Conservation (phyloP, 1,140 invertebrate genomes). For the Leptoteleia sp. region DNA sequence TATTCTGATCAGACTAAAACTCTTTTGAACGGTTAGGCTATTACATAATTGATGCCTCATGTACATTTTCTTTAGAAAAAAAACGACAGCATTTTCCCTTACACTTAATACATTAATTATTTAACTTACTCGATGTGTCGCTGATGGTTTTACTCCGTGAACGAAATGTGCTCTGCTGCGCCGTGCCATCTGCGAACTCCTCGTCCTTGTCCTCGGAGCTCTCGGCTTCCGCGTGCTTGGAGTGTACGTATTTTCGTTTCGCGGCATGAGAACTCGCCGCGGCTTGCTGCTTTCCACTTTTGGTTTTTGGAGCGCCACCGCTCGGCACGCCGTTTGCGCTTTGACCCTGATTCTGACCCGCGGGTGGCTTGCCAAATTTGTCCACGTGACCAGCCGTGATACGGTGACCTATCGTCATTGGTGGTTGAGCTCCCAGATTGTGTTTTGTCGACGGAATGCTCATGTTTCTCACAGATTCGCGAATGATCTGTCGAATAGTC, state of each 20-base stretch:
- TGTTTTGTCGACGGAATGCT: slow-evolving; percentile 90
- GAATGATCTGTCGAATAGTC: slow-evolving; percentile 97
- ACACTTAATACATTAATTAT: too few relatives aligned
- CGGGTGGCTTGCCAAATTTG: slow-evolving; percentile 74
- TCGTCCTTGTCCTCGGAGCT: slow-evolving; percentile 79
- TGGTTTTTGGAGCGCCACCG: slow-evolving; percentile 75
- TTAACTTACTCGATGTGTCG: slow-evolving; percentile 88
- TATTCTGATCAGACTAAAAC: too few relatives aligned
- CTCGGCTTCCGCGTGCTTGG: slow-evolving; percentile 93
- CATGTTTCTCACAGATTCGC: slow-evolving; percentile 97
- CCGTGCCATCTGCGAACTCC: slow-evolving; percentile 61
- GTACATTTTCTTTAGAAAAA: too few relatives aligned
- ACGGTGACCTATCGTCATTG: slow-evolving; percentile 76
- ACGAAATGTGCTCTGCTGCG: slow-evolving; percentile 85
- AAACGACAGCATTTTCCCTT: too few relatives aligned
- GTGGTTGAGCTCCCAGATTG: slow-evolving; percentile 77
- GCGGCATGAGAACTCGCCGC: slow-evolving; percentile 87
- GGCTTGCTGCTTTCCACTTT: slow-evolving; percentile 79
- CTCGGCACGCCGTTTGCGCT: slow-evolving; percentile 73
- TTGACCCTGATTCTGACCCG: slow-evolving; percentile 64
- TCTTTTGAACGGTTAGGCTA: too few relatives aligned
- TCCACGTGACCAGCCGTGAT: slow-evolving; percentile 78
- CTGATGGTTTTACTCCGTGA: slow-evolving; percentile 94
- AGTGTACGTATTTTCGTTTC: slow-evolving; percentile 91
- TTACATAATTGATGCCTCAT: too few relatives aligned